A percentile compares a stretch with the other conserved stretches of the same genome.
Evolutionary conservation across 2,888 invertebrate species (phyloP).

Genomic region (Neoascia interrupta): DNA sequence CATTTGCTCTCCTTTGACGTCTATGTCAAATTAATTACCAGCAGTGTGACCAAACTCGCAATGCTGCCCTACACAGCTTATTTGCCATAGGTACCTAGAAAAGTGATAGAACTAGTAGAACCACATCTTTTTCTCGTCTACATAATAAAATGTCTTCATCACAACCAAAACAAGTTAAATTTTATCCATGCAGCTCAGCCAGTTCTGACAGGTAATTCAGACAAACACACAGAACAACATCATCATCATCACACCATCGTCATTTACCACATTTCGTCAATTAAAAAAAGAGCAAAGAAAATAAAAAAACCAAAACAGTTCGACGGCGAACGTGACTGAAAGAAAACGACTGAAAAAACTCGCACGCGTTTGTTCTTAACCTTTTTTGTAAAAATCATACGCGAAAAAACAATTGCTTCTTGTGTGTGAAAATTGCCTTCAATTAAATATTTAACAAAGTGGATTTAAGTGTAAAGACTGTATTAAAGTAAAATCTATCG

Average conservation of each 20-base stretch:
- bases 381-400: not conserved
- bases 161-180: constrained; percentile 81
- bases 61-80: no score
- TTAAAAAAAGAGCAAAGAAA: constrained; percentile 7
- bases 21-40: not conserved
- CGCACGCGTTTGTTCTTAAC: constrained; percentile 18
- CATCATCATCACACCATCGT: constrained; percentile 26
- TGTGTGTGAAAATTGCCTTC: constrained; percentile 1
- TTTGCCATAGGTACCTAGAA: no score
- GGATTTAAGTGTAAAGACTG: not conserved
- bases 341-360: not conserved
- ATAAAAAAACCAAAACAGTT: constrained; percentile 21
- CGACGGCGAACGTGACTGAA: constrained; percentile 35
- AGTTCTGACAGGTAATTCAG: constrained; percentile 91
- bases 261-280: constrained; percentile 27
- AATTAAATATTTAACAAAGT: constrained; percentile 3
- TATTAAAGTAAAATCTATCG: not conserved
- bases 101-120: no score
- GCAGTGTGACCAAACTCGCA: constrained; percentile 38
- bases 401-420: not conserved
- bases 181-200: constrained; percentile 93
- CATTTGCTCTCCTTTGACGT: no score
- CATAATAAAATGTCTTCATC: constrained; percentile 67
- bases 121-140: constrained; percentile 12
- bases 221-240: constrained; percentile 41